phyloP scores from a whole-genome alignment of 2,888 invertebrate genomes.

The Barypeithes pellucidus region DNA sequence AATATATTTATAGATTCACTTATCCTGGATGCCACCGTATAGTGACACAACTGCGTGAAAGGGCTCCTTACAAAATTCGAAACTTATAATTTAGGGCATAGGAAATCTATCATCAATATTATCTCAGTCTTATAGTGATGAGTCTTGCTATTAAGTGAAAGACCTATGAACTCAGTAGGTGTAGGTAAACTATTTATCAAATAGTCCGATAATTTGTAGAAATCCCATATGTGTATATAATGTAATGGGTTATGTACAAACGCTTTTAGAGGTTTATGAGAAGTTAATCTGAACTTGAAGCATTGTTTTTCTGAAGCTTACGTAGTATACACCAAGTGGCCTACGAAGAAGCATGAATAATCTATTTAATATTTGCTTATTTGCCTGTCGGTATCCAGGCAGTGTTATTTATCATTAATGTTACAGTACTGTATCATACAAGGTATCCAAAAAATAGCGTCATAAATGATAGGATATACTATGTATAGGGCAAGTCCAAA shows the following conservation, averaged over 20 bases:
- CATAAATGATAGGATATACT: too few relatives aligned
- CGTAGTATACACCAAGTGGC: background rate
- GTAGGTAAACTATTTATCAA: constrained; percentile 38
- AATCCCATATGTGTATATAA: constrained; percentile 34
- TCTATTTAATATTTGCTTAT: too few relatives aligned
- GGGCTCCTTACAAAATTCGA: background rate
- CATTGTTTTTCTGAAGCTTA: background rate
- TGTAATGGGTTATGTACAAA: constrained; percentile 32
- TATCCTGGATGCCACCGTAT: too few relatives aligned
- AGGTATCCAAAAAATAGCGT: too few relatives aligned
- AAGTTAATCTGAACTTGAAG: constrained; percentile 20
- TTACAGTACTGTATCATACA: too few relatives aligned
- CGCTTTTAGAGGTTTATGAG: constrained; percentile 29
- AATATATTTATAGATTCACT: too few relatives aligned
- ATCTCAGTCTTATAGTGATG: constrained; percentile 26
- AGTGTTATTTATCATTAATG: too few relatives aligned
- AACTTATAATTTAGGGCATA: constrained; percentile 27
- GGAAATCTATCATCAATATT: constrained; percentile 12
- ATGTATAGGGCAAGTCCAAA: too few relatives aligned
- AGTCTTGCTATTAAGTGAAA: constrained; percentile 28
- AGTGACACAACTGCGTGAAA: too few relatives aligned
- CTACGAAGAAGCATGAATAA: too few relatives aligned
- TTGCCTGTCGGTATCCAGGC: too few relatives aligned
- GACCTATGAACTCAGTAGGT: constrained; percentile 29
- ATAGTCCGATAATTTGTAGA: constrained; percentile 31